phyloP scores from a whole-genome alignment of 2,113 vertebrate genomes.

The Chiloscyllium plagiosum region DNA sequence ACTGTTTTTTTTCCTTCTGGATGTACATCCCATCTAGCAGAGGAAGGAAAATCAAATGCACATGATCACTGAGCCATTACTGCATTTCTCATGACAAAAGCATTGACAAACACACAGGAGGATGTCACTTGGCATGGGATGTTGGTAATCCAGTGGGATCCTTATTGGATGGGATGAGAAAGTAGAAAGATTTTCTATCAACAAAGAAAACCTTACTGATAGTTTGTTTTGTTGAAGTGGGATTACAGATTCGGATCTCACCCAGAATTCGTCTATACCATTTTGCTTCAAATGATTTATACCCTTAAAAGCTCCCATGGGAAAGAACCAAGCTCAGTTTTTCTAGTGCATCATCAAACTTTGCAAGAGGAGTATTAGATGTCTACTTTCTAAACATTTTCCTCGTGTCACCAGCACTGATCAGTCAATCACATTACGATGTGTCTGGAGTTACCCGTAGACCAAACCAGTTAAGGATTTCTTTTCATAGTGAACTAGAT shows the following conservation, averaged over 20 bases:
- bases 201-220: not conserved
- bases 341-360: not conserved
- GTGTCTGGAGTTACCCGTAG: too few species aligned
- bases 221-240: not conserved
- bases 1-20: too few species aligned
- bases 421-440: not conserved
- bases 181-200: not conserved
- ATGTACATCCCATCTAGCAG: not conserved
- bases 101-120: not conserved
- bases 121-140: not conserved
- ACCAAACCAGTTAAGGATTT: too few species aligned
- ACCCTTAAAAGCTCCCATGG: not conserved
- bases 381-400: not conserved
- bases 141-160: not conserved
- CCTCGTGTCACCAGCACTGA: not conserved
- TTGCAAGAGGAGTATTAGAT: not conserved
- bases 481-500: too few species aligned
- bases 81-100: not conserved
- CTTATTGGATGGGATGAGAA: too few species aligned
- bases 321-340: not conserved
- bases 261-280: not conserved
- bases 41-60: not conserved
- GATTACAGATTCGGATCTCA: not conserved
- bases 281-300: not conserved
- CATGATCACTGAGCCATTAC: not conserved